Evolutionary conservation across 2,797 vertebrate genomes (phyloP), one percentile per base, ranked within the genome.

Genomic region (Intellagama lesueurii): DNA sequence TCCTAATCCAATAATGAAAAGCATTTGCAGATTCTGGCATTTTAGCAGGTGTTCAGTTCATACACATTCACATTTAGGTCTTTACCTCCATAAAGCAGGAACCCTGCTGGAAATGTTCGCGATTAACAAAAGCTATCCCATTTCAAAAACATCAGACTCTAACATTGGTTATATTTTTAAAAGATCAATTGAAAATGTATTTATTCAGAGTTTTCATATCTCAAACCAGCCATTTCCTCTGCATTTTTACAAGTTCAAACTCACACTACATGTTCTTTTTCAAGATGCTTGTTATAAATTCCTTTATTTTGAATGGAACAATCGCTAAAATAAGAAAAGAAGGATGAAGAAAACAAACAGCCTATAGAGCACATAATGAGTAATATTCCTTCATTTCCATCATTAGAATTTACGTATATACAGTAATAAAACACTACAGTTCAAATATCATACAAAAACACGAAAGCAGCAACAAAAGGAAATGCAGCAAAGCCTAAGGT

Each of bases 1-100:
- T 96, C 95, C 94, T 96, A 94, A 95, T 95, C 86, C 92, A 96
- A 90, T 94, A 95, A 94, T 88, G 87, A 92, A 92, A 91, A 94
- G 64, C 92, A 68, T 85, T 83, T 92, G 91, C 72, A 89, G 75
- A 95, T 91, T 93, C 91, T 89, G 81, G 70, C 56, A 86, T 92
- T 93, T 86, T 92, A 93, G 93, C 93, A 96, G 93, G 93, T 96
- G 92, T 91, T 94, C 90, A 91, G 81, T 91, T 95, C 91, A 91
- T 92, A 94, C 84, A 76, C 75, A 90, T 69, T 86, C 88, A 70
- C 44, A 79, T 90, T 80, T 49, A 93, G 81, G 76, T 69, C 19
- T 93, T 93, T 93, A 88, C 87, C 93, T 93, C 84, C 90, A 70
- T 81, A 95, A 89, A 83, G 93, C 91, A 93, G 91, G 91, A 95